phyloP scores from a whole-genome alignment of 2,113 vertebrate genomes.

The Misgurnus mizolepis region DNA sequence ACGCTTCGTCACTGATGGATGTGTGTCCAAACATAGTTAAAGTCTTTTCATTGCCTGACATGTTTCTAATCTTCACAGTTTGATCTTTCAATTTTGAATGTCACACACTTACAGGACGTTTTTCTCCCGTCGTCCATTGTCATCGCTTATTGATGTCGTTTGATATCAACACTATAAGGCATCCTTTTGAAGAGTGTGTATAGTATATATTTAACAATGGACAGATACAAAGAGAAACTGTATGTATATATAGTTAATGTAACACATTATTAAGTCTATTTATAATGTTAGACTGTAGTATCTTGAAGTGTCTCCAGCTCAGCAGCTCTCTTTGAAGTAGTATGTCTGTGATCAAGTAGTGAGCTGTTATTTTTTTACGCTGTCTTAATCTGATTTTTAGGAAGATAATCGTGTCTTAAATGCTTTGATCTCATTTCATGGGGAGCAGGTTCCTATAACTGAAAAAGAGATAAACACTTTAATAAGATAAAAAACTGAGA shows the following conservation, averaged over 20 bases:
- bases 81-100: not conserved
- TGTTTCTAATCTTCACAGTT: not conserved
- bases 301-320: conserved; percentile 2
- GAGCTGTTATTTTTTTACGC: conserved; percentile 27
- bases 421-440: conserved; percentile 49
- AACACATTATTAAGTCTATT: no score
- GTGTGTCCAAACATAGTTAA: conserved; percentile 18
- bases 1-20: conserved; percentile 31
- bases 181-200: no score
- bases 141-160: not conserved
- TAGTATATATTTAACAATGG: no score
- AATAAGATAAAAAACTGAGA: not conserved
- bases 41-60: not conserved
- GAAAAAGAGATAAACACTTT: not conserved
- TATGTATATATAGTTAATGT: no score
- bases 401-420: conserved; percentile 45
- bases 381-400: conserved; percentile 47
- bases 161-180: not conserved
- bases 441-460: conserved; percentile 12
- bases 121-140: not conserved
- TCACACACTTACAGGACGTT: not conserved
- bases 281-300: not conserved
- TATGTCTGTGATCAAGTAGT: conserved; percentile 34
- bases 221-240: no score
- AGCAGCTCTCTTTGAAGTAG: conserved; percentile 43